A percentile compares a stretch with the other conserved stretches of the same genome.
These are phyloP conservation scores for Nyctibius grandis DNA, from an alignment of 2,797 vertebrate species.

Conservation along the genomic window DNA sequence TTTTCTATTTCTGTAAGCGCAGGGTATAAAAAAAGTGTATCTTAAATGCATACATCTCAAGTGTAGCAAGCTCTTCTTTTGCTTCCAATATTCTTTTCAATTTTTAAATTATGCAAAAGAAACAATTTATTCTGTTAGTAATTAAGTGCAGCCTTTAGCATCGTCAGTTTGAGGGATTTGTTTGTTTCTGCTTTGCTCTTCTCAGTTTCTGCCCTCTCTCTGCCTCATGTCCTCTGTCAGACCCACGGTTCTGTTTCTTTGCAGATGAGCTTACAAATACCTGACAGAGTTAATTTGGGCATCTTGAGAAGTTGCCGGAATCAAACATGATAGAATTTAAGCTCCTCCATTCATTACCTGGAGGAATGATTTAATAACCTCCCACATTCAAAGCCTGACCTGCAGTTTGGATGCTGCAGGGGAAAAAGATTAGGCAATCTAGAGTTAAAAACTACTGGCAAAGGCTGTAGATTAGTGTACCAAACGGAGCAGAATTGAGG, in stretches of 20 bases:
- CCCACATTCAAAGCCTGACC: background rate
- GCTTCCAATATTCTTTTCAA: background rate
- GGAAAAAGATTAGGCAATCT: background rate
- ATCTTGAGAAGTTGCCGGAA: background rate
- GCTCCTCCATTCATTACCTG: background rate
- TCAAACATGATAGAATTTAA: background rate
- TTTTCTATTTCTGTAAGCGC: background rate
- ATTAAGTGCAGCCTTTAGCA: background rate
- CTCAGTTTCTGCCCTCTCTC: background rate
- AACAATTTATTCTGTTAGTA: background rate
- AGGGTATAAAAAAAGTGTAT: background rate
- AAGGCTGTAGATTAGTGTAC: background rate
- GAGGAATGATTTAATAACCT: background rate
- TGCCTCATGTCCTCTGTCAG: background rate
- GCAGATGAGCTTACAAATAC: background rate
- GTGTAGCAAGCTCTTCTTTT: background rate
- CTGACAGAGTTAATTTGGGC: background rate
- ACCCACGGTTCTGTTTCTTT: background rate
- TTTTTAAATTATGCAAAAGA: background rate
- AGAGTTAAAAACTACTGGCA: background rate
- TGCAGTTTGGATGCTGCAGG: background rate
- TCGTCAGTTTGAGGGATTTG: background rate
- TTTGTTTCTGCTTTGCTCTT: background rate
- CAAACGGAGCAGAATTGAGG: background rate
- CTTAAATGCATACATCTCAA: background rate